Conservation (phyloP, 2,888 invertebrate species). For the Callinectes sapidus region DNA sequence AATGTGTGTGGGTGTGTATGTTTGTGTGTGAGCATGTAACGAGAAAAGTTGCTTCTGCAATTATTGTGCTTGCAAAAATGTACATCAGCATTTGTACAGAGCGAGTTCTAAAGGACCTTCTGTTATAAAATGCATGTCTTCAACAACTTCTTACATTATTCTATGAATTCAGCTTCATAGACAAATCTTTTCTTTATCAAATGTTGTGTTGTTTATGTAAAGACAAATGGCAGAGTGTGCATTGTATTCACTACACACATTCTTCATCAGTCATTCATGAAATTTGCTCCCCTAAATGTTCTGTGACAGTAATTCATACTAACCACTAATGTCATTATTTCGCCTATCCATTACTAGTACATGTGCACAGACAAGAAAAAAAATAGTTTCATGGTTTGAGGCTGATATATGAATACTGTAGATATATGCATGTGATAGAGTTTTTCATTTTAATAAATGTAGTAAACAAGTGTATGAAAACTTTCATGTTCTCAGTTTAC, state of each 20-base stretch:
- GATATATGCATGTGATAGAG: neutral
- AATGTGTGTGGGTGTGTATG: no score
- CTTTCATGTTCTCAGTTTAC: neutral
- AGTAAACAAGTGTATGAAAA: neutral
- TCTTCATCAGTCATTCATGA: neutral
- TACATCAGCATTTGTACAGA: neutral
- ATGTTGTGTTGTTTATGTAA: neutral
- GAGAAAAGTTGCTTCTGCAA: slow-evolving; percentile 1
- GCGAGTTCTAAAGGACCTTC: neutral
- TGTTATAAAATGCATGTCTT: neutral
- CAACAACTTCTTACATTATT: neutral
- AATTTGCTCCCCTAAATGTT: neutral
- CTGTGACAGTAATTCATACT: neutral
- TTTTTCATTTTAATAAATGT: neutral
- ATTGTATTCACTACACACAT: neutral
- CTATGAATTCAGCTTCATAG: neutral
- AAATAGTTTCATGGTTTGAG: neutral
- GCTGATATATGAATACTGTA: neutral
- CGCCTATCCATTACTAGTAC: neutral
- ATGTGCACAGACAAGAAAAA: neutral
- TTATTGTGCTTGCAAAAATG: slow-evolving; percentile 1
- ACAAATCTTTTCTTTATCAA: neutral
- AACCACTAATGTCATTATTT: neutral
- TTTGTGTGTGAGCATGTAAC: neutral
- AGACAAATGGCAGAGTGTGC: neutral